These are phyloP conservation scores for Ectropis crepuscularia DNA, from an alignment of 2,888 invertebrate species.

Conservation along the genomic window DNA sequence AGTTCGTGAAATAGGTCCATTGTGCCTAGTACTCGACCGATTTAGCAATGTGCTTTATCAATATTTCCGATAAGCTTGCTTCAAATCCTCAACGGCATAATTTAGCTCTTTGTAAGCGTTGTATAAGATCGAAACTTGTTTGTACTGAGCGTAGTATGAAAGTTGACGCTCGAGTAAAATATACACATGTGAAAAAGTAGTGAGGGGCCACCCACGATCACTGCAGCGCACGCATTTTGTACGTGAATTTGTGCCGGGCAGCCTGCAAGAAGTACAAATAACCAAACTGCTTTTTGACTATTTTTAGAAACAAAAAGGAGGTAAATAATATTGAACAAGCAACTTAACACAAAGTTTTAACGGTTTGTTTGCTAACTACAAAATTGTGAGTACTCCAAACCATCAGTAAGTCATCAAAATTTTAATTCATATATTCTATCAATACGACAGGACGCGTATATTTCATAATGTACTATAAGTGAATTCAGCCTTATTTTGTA, in stretches of 20 bases:
- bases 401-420: no score
- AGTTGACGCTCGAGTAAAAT: constrained; percentile 70
- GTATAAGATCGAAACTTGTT: constrained; percentile 68
- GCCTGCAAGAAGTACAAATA: constrained; percentile 10
- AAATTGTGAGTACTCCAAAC: background rate
- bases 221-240: constrained; percentile 20
- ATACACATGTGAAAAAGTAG: constrained; percentile 72
- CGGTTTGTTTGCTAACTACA: background rate
- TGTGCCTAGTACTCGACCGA: constrained; percentile 72
- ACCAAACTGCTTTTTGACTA: constrained; percentile 24
- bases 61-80: constrained; percentile 67
- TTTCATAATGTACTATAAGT: no score
- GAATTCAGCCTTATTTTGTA: no score
- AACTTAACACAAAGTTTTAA: background rate
- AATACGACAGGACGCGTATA: no score
- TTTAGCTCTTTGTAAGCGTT: constrained; percentile 53
- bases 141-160: constrained; percentile 57
- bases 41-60: constrained; percentile 71
- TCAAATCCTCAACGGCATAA: constrained; percentile 50
- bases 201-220: constrained; percentile 76
- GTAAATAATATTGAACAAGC: constrained; percentile 3
- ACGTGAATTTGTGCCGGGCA: constrained; percentile 18
- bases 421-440: no score
- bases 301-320: constrained; percentile 26
- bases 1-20: constrained; percentile 79